Evolutionary conservation across 2,113 vertebrate species (phyloP).

Genomic region (Regulus satrapa): DNA sequence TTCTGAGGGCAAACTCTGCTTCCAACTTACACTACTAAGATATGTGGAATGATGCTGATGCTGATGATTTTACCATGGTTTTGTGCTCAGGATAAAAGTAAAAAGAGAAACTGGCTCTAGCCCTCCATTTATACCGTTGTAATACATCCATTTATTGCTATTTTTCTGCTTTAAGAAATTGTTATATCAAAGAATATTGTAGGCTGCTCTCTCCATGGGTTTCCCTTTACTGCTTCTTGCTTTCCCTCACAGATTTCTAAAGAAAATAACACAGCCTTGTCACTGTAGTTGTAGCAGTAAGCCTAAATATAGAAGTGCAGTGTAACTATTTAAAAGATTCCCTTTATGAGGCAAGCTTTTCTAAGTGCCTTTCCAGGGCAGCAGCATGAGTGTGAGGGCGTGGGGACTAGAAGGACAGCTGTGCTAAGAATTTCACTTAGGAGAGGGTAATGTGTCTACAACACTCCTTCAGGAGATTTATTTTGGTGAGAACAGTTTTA

Average conservation of each 20-base stretch:
- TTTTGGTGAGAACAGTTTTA: not conserved
- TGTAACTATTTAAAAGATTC: not conserved
- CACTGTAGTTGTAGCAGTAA: not conserved
- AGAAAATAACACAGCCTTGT: not conserved
- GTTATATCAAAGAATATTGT: not conserved
- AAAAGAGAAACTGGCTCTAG: not conserved
- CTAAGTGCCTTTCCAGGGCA: not conserved
- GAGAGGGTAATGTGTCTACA: rapidly evolving
- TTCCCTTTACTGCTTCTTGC: not conserved
- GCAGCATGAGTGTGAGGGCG: rapidly evolving
- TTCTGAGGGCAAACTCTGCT: not conserved
- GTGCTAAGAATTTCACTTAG: not conserved
- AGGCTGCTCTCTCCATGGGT: not conserved
- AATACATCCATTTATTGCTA: not conserved
- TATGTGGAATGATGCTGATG: not conserved
- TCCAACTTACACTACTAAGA: not conserved
- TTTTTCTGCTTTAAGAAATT: not conserved
- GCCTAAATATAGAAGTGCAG: not conserved
- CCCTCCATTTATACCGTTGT: not conserved
- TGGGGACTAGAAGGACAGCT: not conserved
- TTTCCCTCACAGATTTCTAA: not conserved
- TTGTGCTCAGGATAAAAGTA: not conserved
- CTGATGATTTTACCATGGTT: too few species aligned
- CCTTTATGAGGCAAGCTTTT: not conserved
- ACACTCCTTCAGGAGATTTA: not conserved